These are phyloP conservation scores for Salarias fasciatus DNA, from an alignment of 2,797 vertebrate genomes.

Conservation along the genomic window DNA sequence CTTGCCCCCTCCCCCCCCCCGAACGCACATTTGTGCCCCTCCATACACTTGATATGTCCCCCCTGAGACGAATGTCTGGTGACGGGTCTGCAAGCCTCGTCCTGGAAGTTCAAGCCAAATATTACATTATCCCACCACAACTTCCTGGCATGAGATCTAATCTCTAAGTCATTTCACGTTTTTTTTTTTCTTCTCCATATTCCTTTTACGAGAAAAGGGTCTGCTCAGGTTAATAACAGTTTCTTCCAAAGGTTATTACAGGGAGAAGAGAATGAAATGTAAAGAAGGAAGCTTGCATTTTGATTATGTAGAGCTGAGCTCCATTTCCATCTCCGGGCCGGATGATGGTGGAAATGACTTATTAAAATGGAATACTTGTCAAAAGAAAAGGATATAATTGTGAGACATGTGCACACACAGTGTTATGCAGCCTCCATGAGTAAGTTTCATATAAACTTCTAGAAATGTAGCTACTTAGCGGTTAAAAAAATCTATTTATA, in stretches of 20 bases:
- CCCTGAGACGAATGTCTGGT: too few relatives aligned
- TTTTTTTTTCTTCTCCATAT: constrained; percentile 36
- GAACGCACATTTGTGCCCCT: too few relatives aligned
- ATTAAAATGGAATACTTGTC: constrained; percentile 40
- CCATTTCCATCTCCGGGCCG: constrained; percentile 28
- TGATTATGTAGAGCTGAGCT: constrained; percentile 46
- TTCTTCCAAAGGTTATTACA: constrained; percentile 59
- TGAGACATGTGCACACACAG: background rate
- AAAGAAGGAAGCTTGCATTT: constrained; percentile 54
- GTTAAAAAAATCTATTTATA: background rate
- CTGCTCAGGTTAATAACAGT: constrained; percentile 62
- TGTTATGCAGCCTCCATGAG: background rate
- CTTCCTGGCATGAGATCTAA: constrained; percentile 56
- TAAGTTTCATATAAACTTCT: background rate
- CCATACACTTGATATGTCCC: too few relatives aligned
- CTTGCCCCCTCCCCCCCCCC: too few relatives aligned
- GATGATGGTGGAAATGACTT: constrained; percentile 35
- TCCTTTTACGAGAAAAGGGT: constrained; percentile 64
- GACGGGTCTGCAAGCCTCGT: too few relatives aligned
- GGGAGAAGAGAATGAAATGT: constrained; percentile 58
- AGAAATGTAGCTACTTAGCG: background rate
- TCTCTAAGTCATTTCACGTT: constrained; percentile 60
- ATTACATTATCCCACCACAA: constrained; percentile 48
- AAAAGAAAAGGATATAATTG: constrained; percentile 20
- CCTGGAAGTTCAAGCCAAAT: constrained; percentile 46